These are phyloP conservation scores for Nebria salina DNA, from an alignment of 2,888 invertebrate genomes.

Conservation along the genomic window DNA sequence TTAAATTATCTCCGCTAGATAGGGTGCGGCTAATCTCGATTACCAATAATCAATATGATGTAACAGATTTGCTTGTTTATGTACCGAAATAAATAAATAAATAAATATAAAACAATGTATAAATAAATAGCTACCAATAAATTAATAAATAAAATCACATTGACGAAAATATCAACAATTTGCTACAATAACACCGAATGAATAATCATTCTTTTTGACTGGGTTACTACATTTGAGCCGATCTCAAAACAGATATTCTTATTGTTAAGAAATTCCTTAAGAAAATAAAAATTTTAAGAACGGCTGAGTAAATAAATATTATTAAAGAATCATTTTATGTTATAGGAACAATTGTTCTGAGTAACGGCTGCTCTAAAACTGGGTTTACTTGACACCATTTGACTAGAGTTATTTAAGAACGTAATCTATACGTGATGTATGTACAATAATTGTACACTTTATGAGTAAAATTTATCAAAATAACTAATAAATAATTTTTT, in stretches of 20 bases:
- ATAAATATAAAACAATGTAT: slow-evolving; percentile 21
- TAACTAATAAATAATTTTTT: neutral
- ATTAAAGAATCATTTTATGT: too few relatives aligned
- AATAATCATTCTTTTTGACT: neutral
- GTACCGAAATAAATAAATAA: slow-evolving; percentile 36
- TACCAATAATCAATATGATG: neutral
- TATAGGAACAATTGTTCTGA: too few relatives aligned
- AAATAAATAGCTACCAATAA: slow-evolving; percentile 11
- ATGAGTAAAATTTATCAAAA: slow-evolving; percentile 6
- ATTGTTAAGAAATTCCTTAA: neutral
- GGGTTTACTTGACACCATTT: neutral
- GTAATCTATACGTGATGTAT: neutral
- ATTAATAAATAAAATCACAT: slow-evolving; percentile 28
- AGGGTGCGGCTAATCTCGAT: too few relatives aligned
- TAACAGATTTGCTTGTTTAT: neutral
- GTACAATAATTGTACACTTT: slow-evolving; percentile 3
- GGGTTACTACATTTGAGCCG: neutral
- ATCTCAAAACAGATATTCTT: neutral
- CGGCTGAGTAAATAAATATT: neutral
- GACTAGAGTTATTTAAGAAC: neutral
- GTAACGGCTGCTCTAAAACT: too few relatives aligned
- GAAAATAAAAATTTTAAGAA: neutral
- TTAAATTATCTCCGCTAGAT: too few relatives aligned
- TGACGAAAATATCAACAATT: slow-evolving; percentile 49
- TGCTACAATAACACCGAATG: slow-evolving; percentile 38